Conservation (phyloP, 92 coral and sea anemone species). For the Chrysogorgia sp. region DNA sequence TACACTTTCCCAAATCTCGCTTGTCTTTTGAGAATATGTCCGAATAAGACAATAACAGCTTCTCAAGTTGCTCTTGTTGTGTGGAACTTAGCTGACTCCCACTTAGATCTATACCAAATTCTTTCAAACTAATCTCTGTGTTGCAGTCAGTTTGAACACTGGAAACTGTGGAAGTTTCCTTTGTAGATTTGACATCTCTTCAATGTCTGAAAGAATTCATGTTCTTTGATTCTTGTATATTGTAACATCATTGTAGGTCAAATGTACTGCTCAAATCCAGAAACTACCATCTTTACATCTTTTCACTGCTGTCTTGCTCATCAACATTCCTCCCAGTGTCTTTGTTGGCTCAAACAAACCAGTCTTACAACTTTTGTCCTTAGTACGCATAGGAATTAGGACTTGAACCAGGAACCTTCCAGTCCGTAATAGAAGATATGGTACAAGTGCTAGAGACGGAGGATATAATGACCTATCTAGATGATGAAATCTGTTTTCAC, state of each 20-base stretch:
- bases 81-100: neutral
- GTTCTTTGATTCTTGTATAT: constrained; percentile 54
- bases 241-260: constrained; percentile 34
- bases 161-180: no score
- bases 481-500: constrained; percentile 61
- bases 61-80: constrained; percentile 29
- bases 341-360: constrained; percentile 48
- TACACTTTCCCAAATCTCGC: constrained; percentile 48
- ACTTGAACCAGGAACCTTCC: constrained; percentile 47
- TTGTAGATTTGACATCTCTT: constrained; percentile 48
- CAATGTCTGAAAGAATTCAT: constrained; percentile 48
- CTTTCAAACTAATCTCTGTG: no score
- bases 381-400: constrained; percentile 47
- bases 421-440: constrained; percentile 47
- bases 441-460: no score
- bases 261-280: constrained; percentile 59
- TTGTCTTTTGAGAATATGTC: constrained; percentile 48
- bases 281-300: constrained; percentile 52
- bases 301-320: constrained; percentile 52
- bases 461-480: no score
- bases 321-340: constrained; percentile 46
- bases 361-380: constrained; percentile 27
- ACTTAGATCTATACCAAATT: neutral
- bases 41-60: constrained; percentile 44
- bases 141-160: no score